Evolutionary conservation across 2,113 vertebrate genomes (phyloP).

Genomic region (Actinemys pallida): DNA sequence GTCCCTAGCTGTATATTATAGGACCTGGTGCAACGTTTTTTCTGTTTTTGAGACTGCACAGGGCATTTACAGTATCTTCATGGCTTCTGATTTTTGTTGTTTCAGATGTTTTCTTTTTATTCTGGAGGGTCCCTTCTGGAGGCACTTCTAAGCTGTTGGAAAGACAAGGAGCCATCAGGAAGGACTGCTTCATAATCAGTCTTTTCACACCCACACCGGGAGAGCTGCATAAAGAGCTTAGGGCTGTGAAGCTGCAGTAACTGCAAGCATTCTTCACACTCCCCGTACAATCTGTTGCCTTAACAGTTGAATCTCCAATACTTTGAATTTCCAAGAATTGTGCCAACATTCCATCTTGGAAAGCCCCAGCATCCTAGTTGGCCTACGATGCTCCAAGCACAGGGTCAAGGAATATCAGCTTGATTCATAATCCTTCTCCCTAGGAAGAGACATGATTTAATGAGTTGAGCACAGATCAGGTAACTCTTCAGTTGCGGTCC

Average conservation of each 20-base stretch:
- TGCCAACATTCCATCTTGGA: neutral
- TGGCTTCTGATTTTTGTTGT: neutral
- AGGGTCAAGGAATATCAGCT: fast-evolving
- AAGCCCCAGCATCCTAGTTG: neutral
- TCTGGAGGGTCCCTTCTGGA: neutral
- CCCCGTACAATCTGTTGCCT: neutral
- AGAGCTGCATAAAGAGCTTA: neutral
- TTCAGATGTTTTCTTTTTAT: neutral
- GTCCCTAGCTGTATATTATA: neutral
- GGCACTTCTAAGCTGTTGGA: neutral
- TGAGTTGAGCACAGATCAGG: neutral
- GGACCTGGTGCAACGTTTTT: neutral
- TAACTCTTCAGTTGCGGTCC: neutral
- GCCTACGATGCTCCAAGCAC: neutral
- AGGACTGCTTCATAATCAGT: too few species aligned
- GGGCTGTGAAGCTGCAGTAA: neutral
- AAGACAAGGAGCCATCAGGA: neutral
- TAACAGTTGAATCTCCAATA: neutral
- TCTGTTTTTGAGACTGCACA: neutral
- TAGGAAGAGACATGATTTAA: neutral
- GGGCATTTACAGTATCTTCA: neutral
- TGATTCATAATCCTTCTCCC: neutral
- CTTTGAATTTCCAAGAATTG: neutral
- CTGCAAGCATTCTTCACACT: neutral
- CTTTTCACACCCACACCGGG: neutral